Percentiles rank a stretch among this genome's conserved stretches.
These are phyloP conservation scores for Nesidiocoris tenuis DNA, from an alignment of 2,888 invertebrate species.

Conservation along the genomic window DNA sequence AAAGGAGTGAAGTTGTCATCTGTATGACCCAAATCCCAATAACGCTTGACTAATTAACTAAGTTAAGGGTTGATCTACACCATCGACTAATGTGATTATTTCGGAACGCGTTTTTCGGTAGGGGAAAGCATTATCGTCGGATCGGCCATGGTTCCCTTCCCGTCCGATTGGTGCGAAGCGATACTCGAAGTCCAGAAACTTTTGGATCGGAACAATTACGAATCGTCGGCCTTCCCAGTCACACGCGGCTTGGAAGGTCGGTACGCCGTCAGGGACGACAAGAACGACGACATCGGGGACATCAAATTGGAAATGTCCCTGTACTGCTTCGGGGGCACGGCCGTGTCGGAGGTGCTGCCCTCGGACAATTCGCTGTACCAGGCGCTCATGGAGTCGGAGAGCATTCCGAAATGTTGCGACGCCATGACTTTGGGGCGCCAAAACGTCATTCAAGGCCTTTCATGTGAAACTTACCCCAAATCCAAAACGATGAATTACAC, in stretches of 20 bases:
- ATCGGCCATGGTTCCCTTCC: conserved; percentile 16
- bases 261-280: conserved; percentile 11
- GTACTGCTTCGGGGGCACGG: conserved; percentile 3
- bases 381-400: conserved; percentile 7
- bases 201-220: neutral
- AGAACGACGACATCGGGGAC: conserved; percentile 33
- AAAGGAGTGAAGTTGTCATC: too few species aligned
- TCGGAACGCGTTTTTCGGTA: too few species aligned
- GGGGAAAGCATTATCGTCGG: conserved; percentile 10
- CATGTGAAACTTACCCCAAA: conserved; percentile 17
- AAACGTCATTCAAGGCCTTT: neutral
- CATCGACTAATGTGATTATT: too few species aligned
- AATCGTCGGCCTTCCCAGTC: conserved; percentile 13
- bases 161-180: conserved; percentile 29
- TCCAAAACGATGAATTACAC: conserved; percentile 31
- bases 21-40: too few species aligned
- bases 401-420: conserved; percentile 27
- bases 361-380: conserved; percentile 31
- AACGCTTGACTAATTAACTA: too few species aligned
- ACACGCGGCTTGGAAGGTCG: conserved; percentile 9
- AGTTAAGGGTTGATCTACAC: too few species aligned
- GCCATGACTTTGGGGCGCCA: neutral
- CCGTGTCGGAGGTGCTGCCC: conserved; percentile 23
- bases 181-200: conserved; percentile 13
- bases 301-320: conserved; percentile 25